Conservation (phyloP, 2,113 vertebrate genomes). For the Meles meles region DNA sequence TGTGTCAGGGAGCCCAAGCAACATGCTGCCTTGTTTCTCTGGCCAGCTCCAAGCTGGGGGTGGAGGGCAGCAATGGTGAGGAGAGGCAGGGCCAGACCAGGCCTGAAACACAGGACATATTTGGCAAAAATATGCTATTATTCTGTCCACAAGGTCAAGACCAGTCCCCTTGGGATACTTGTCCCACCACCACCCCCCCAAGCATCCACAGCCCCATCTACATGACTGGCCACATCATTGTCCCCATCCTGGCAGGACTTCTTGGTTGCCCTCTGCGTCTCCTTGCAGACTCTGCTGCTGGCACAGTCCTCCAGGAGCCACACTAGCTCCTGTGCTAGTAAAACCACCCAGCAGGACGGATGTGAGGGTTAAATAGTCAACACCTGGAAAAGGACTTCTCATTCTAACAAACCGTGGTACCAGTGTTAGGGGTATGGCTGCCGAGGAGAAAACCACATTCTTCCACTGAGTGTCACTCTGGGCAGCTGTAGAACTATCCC, state of each 20-base stretch:
- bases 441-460: rapidly evolving
- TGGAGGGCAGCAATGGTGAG: too few species aligned
- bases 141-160: neutral
- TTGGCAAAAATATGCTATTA: neutral
- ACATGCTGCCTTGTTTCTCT: rapidly evolving
- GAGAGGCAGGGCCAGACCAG: neutral
- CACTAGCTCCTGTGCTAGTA: neutral
- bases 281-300: neutral
- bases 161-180: neutral
- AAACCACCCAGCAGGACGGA: neutral
- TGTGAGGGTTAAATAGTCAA: neutral
- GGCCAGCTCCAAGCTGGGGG: too few species aligned
- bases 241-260: neutral
- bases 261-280: neutral
- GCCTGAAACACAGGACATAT: neutral
- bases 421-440: rapidly evolving
- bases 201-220: neutral
- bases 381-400: neutral
- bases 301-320: rapidly evolving
- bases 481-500: neutral
- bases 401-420: rapidly evolving
- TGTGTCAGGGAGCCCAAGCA: neutral
- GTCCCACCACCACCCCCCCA: neutral
- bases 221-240: neutral
- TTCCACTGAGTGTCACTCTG: neutral